Evolutionary conservation across 2,113 vertebrate genomes (phyloP).

Genomic region (Tetrao urogallus): DNA sequence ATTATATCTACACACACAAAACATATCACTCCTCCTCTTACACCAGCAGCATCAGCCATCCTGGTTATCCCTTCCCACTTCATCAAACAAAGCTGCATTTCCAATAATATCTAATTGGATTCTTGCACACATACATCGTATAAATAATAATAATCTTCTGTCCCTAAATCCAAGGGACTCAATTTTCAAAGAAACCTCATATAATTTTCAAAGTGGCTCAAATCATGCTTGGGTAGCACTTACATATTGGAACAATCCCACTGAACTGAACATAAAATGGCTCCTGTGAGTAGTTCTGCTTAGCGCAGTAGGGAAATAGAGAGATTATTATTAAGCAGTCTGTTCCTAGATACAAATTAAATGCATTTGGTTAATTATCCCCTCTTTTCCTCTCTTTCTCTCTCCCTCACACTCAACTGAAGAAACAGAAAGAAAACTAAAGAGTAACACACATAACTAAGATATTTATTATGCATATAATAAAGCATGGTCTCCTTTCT

Average conservation of each 20-base stretch:
- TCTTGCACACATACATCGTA: not conserved
- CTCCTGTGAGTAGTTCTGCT: not conserved
- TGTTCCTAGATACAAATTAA: not conserved
- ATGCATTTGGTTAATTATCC: not conserved
- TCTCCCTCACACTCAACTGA: not conserved
- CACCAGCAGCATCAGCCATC: not conserved
- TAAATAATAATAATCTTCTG: not conserved
- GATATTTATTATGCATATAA: not conserved
- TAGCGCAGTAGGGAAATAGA: not conserved
- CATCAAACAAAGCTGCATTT: not conserved
- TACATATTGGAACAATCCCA: not conserved
- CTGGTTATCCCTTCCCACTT: not conserved
- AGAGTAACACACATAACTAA: not conserved
- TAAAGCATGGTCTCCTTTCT: not conserved
- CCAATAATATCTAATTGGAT: not conserved
- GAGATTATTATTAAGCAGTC: not conserved
- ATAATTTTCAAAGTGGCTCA: not conserved
- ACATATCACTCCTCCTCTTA: not conserved
- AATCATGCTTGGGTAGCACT: not conserved
- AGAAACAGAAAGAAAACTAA: not conserved
- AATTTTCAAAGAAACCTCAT: not conserved
- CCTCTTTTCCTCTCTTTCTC: not conserved
- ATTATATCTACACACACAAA: not conserved
- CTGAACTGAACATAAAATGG: not conserved
- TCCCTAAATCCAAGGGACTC: not conserved